phyloP scores from a whole-genome alignment of 2,113 vertebrate species.

The Rallus limicola region DNA sequence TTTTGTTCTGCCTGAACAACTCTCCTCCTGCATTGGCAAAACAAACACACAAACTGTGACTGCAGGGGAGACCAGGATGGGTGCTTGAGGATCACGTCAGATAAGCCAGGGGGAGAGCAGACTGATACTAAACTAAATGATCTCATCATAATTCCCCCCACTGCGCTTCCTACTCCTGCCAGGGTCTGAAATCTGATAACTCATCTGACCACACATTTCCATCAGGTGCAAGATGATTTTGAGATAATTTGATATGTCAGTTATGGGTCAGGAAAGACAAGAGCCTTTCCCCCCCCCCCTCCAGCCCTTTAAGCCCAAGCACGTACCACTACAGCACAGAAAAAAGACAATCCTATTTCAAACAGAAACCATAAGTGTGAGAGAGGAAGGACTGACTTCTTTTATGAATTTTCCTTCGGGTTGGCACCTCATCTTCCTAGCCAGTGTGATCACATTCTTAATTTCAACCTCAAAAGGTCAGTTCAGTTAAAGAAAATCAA shows the following conservation, averaged over 20 bases:
- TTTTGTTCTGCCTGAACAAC: background rate
- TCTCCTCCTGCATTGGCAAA: background rate
- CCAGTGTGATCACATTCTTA: background rate
- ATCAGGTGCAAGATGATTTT: background rate
- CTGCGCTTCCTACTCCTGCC: background rate
- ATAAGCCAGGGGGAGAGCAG: background rate
- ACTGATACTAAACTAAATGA: background rate
- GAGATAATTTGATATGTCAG: slow-evolving; percentile 6
- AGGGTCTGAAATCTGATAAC: background rate
- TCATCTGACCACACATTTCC: background rate
- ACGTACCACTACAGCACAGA: background rate
- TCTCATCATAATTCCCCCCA: background rate
- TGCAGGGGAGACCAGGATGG: background rate
- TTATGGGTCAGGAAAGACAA: background rate
- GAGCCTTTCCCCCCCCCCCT: background rate
- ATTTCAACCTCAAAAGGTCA: slow-evolving; percentile 37
- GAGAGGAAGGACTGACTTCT: background rate
- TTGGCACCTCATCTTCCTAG: background rate
- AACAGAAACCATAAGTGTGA: background rate
- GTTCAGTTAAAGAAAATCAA: slow-evolving; percentile 10
- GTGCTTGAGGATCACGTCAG: background rate
- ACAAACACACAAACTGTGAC: background rate
- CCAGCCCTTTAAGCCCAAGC: background rate
- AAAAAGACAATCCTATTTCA: background rate
- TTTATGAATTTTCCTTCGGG: background rate